These are phyloP conservation scores for Metacarcinus magister DNA, from an alignment of 2,888 invertebrate genomes.

Conservation along the genomic window DNA sequence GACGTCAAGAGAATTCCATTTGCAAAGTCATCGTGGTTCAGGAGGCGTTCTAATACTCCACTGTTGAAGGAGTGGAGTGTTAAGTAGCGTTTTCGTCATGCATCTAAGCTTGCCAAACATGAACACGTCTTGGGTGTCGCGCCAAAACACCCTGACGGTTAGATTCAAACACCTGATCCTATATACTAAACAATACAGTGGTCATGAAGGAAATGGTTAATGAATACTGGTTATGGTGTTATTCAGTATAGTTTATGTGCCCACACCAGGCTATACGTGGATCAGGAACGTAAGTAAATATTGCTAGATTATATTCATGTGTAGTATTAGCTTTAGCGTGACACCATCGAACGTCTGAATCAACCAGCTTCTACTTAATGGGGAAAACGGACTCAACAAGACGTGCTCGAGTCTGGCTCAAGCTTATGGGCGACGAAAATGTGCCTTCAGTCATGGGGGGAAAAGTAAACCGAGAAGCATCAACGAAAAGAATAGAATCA, in stretches of 20 bases:
- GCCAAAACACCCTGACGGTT: neutral
- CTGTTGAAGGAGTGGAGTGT: neutral
- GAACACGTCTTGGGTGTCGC: neutral
- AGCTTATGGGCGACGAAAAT: neutral
- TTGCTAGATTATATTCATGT: no score
- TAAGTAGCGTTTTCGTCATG: neutral
- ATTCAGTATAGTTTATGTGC: neutral
- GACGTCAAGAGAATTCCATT: neutral
- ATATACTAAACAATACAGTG: neutral
- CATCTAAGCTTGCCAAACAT: neutral
- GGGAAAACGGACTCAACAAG: neutral
- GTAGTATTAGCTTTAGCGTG: no score
- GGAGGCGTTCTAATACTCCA: neutral
- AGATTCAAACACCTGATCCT: neutral
- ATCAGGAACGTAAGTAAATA: no score
- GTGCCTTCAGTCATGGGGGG: neutral
- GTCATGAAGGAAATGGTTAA: no score
- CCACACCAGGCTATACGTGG: no score
- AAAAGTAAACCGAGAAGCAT: neutral
- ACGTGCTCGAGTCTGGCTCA: neutral
- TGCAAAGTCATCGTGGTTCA: neutral
- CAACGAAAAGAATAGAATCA: neutral
- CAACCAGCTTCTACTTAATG: no score
- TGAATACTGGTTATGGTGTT: neutral
- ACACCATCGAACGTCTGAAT: no score